Evolutionary conservation across 2,113 vertebrate species (phyloP).

Genomic region (Onychorhynchus coronatus): DNA sequence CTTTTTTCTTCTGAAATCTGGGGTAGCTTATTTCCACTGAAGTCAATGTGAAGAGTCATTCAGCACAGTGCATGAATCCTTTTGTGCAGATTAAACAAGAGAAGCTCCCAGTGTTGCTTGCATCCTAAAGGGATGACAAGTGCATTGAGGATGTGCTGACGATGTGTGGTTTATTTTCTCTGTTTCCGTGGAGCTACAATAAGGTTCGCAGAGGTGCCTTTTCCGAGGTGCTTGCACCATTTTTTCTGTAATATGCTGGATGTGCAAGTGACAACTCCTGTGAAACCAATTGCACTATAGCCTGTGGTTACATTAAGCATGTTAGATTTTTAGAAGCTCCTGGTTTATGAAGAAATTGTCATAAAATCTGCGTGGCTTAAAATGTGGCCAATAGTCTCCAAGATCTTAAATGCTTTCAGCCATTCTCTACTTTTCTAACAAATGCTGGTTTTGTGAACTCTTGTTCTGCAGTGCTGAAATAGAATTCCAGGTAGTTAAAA

Average conservation of each 20-base stretch:
- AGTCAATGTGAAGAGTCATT: slow-evolving; percentile 37
- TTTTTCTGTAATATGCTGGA: not conserved
- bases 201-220: not conserved
- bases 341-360: not conserved
- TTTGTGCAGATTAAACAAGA: not conserved
- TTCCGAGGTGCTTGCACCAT: not conserved
- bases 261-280: not conserved
- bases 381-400: not conserved
- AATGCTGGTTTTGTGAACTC: not conserved
- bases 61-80: not conserved
- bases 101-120: not conserved
- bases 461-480: not conserved
- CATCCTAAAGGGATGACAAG: not conserved
- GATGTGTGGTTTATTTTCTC: not conserved
- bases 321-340: not conserved
- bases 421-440: not conserved
- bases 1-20: slow-evolving; percentile 12
- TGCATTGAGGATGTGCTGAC: not conserved
- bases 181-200: not conserved
- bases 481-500: slow-evolving; percentile 31
- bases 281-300: not conserved
- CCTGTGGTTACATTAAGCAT: not conserved
- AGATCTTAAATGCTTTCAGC: not conserved
- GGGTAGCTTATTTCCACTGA: slow-evolving; percentile 8
- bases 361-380: not conserved